Evolutionary conservation across 2,888 invertebrate genomes (phyloP), one percentile per base, ranked within the genome.

Genomic region (Stenchaetothrips biformis): DNA sequence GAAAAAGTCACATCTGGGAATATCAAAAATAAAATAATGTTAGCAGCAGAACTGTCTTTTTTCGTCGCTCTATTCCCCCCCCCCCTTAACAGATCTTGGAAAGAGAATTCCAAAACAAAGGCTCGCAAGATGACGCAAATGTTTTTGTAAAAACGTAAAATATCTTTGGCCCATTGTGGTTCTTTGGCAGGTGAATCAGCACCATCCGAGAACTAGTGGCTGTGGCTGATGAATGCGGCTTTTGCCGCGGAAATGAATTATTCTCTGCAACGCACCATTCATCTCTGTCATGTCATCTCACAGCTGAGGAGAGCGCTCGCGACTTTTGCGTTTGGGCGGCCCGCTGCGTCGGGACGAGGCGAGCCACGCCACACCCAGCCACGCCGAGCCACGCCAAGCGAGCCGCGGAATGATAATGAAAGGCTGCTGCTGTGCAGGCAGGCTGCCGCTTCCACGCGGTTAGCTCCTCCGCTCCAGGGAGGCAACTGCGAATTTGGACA

Each of bases 221-320:
- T 49, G 7, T 49, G 49, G 53, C 53, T 16, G 53, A 18, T 13
- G 59, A 59, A 59, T 59, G 59, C 9, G 21, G 67, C 67, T 25
- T 25, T 37, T 37, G 37, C 7, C 21, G 8, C 67, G 25, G 21
- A 25, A 74, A 74, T 74, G 21, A 74, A 18, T 59, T 74, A 74
- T 74, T 74, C 21, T 21, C 67, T 37, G 53, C 53, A 2, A 53
- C 53, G 21, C 67, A 8, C 67, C 21, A 25, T 74, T 74, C 67
- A 74, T 74, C 67, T 74, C 67, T 25, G 67, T 74, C 67, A 74
- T 9, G 67, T 21, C 67, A 67, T 67, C 62, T 21, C 67, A 37
- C 37, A 37, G 37, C 37, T 59, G 67, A 25, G 67, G 67, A 74
- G 67, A 25, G 21, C 18, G 13, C 18, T 13, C 16, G 16, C 53